Conservation (phyloP, 2,888 invertebrate species). For the Argyresthia albistria region DNA sequence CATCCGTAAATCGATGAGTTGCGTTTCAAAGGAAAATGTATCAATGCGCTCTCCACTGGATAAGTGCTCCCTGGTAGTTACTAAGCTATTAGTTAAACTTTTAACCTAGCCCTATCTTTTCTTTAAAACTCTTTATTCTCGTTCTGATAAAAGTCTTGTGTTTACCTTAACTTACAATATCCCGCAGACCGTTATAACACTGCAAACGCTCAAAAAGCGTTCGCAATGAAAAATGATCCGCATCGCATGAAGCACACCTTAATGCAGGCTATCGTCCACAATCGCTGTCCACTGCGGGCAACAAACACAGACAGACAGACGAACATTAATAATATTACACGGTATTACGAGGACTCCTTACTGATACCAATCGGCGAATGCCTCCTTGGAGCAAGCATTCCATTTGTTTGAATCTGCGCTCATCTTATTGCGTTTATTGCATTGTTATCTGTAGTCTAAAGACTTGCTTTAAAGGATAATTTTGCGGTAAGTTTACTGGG, state of each 20-base stretch:
- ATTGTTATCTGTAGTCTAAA: background rate
- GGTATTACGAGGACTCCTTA: conserved; percentile 9
- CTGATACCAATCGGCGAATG: conserved; percentile 7
- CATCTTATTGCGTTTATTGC: background rate
- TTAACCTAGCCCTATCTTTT: no score
- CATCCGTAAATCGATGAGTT: no score
- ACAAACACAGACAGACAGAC: conserved; percentile 47
- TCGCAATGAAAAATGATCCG: conserved; percentile 48
- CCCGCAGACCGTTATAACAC: no score
- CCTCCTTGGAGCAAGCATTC: conserved; percentile 3
- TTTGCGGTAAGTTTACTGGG: no score
- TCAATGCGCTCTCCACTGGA: no score
- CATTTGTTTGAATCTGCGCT: conserved; percentile 1
- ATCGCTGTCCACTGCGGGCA: conserved; percentile 24
- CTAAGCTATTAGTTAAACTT: no score
- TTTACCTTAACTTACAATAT: no score
- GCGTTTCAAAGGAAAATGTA: no score
- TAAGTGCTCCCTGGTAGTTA: no score
- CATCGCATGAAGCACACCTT: conserved; percentile 48
- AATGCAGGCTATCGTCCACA: conserved; percentile 47
- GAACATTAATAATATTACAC: conserved; percentile 66
- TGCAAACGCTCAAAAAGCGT: background rate
- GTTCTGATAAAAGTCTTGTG: no score
- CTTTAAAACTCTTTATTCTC: no score
- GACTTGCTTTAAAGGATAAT: no score